Conservation (phyloP, 1,140 invertebrate genomes). For the Aricia agestis region DNA sequence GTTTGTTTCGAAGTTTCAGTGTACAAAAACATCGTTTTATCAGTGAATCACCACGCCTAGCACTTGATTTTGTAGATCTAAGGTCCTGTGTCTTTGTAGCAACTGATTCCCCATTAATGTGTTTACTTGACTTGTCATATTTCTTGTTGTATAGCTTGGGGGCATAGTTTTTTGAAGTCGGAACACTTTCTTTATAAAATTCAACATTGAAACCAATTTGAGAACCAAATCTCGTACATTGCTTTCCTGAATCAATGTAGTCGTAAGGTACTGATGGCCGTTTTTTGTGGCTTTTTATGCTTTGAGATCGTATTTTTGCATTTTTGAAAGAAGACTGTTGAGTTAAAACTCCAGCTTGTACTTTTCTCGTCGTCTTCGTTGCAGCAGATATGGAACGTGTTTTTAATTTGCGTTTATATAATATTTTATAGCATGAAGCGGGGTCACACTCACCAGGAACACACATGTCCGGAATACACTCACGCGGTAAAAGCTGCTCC, state of each 20-base stretch:
- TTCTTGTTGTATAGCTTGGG: background rate
- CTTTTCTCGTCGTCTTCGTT: background rate
- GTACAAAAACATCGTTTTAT: conserved; percentile 29
- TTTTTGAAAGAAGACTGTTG: background rate
- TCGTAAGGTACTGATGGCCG: background rate
- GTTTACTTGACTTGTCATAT: background rate
- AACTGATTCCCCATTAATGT: background rate
- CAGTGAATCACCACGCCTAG: background rate
- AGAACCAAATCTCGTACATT: background rate
- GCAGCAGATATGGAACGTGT: background rate
- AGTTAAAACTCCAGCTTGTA: background rate
- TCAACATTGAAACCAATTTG: background rate
- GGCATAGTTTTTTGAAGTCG: background rate
- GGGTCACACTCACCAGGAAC: conserved; percentile 14
- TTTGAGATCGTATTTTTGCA: background rate
- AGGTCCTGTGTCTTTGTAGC: background rate
- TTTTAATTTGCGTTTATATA: background rate
- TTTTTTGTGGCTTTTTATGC: background rate
- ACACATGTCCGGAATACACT: conserved; percentile 10
- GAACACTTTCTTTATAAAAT: background rate
- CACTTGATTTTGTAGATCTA: background rate
- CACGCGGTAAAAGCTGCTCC: background rate
- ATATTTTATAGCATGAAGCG: background rate
- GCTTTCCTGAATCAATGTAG: background rate
- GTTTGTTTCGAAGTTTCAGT: conserved; percentile 24